Evolutionary conservation across 2,888 invertebrate genomes (phyloP), one percentile per base, ranked within the genome.

Genomic region (Argyresthia albistria): DNA sequence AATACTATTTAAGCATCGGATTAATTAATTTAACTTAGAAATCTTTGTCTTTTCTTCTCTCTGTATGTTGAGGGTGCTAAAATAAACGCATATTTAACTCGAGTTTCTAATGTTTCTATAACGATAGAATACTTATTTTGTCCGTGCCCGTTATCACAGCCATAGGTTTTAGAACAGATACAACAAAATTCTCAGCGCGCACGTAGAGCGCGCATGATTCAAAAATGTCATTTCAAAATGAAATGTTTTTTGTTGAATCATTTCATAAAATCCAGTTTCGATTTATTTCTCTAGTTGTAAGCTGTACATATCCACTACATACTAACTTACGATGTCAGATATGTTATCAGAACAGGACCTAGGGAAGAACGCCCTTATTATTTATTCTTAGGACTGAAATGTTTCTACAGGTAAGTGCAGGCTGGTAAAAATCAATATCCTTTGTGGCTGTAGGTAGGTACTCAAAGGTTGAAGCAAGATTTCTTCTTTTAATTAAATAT

Each of bases 371-470:
- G 74, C 57, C 61, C 73, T 69, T 78, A 71, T 74, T 76, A 74
- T 68, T 69, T 57, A 63, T 67, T 66, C 70, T 78, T 71, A 60
- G 68, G 73, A 79, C 69, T 87, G 86, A 87, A 79, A 86, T 87
- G 86, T 83, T 83, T 82, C 67, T 74, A 71, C 84, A 84, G 83
- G 86, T 84, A 67, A 56, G 66, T 48, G 58, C n/a, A n/a, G n/a
- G n/a, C n/a, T n/a, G n/a, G n/a, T n/a, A n/a, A n/a, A 25, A 25
- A 25, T 25, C 25, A 25, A 25, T 25, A 25, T 25, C 25, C 25
- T 6, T 25, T 25, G 25, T n/a, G n/a, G n/a, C n/a, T n/a, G n/a
- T n/a, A 52, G 62, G 58, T 56, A 58, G 54, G 60, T 56, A 51
- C 60, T 67, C 72, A 62, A 74, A 71, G 57, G 76, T 75, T 14